Conservation (phyloP, 1,140 invertebrate genomes). For the Portunus trituberculatus region DNA sequence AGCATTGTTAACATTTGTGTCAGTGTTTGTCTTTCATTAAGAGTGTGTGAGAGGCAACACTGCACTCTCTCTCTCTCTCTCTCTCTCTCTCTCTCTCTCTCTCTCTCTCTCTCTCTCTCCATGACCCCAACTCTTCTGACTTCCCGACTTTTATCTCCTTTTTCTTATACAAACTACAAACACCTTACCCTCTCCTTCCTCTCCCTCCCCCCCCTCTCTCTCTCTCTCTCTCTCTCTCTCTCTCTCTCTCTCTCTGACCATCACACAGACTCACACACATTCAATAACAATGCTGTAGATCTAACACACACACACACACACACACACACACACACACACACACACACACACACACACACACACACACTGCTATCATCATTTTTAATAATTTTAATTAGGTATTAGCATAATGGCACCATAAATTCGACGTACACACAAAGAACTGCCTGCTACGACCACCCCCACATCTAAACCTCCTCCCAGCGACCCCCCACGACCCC, state of each 20-base stretch:
- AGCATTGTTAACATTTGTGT: background rate
- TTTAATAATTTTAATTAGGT: conserved; percentile 25
- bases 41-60: conserved; percentile 18
- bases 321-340: background rate
- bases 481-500: background rate
- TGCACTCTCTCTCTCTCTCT: background rate
- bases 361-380: conserved; percentile 2
- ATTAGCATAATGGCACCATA: background rate
- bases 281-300: too few relatives aligned
- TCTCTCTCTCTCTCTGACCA: background rate
- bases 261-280: background rate
- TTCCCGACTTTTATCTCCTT: background rate
- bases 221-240: conserved; percentile 4
- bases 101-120: background rate
- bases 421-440: conserved; percentile 13
- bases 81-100: background rate
- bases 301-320: background rate
- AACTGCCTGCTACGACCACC: background rate
- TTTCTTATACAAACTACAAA: background rate
- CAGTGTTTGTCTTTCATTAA: conserved; percentile 14
- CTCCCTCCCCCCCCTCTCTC: background rate
- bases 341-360: background rate
- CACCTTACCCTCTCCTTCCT: background rate
- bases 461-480: background rate
- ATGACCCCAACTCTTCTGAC: too few relatives aligned